These are phyloP conservation scores for Temnothorax nylanderi DNA, from an alignment of 1,140 invertebrate species.

Conservation along the genomic window DNA sequence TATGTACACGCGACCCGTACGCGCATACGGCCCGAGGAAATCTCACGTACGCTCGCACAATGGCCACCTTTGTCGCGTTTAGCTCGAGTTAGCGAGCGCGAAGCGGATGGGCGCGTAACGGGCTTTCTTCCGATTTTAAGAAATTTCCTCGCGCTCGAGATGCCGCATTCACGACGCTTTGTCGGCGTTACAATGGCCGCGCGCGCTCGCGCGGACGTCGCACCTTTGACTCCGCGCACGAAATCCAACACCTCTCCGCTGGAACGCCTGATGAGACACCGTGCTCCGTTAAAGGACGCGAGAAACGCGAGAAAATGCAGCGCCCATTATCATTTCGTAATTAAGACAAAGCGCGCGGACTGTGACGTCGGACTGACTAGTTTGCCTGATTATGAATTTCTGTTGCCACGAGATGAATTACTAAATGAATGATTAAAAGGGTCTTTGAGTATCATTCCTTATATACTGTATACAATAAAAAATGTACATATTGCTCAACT, in stretches of 20 bases:
- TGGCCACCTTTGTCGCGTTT: constrained; percentile 66
- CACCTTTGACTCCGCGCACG: constrained; percentile 42
- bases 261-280: constrained; percentile 25
- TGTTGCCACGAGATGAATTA: constrained; percentile 8
- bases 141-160: constrained; percentile 61
- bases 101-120: constrained; percentile 8
- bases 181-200: constrained; percentile 60
- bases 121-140: constrained; percentile 66
- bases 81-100: constrained; percentile 55
- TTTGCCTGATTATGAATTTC: constrained; percentile 26
- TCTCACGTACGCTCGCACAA: constrained; percentile 69
- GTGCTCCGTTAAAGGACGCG: constrained; percentile 42
- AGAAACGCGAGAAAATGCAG: constrained; percentile 20
- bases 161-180: constrained; percentile 63
- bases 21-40: constrained; percentile 39
- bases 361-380: constrained; percentile 27
- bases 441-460: background rate
- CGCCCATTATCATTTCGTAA: constrained; percentile 52
- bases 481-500: background rate
- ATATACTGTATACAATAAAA: background rate
- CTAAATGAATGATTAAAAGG: background rate
- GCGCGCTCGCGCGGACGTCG: constrained; percentile 35
- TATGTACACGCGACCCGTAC: background rate
- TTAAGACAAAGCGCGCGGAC: constrained; percentile 47
- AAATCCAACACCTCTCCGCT: constrained; percentile 34